These are phyloP conservation scores for Halictus quadricinctus DNA, from an alignment of 2,888 invertebrate species.

Conservation along the genomic window DNA sequence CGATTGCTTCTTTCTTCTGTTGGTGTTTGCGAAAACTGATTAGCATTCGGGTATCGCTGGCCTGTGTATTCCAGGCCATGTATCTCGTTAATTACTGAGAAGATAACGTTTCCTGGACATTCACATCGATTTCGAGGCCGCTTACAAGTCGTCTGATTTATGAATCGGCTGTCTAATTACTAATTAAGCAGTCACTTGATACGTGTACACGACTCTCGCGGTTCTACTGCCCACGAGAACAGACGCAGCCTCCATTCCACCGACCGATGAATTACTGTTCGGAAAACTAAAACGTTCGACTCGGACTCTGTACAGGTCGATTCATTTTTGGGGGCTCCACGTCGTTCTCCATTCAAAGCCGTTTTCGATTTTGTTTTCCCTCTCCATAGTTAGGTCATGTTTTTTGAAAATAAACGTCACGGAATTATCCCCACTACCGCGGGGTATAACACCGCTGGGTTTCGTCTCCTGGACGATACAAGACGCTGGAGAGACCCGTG, in stretches of 20 bases:
- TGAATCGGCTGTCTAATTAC: conserved; percentile 50
- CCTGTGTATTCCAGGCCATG: conserved; percentile 15
- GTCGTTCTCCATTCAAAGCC: neutral
- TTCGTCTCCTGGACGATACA: no score
- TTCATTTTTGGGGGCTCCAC: neutral
- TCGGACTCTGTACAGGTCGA: neutral
- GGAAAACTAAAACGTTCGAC: neutral
- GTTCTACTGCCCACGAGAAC: neutral
- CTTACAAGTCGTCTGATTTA: conserved; percentile 50
- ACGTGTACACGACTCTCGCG: conserved; percentile 17
- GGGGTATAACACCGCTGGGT: no score
- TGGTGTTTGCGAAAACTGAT: conserved; percentile 46
- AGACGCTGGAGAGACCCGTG: no score
- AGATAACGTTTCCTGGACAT: conserved; percentile 47
- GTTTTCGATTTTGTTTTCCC: neutral
- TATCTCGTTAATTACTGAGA: conserved; percentile 55
- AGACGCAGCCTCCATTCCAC: neutral
- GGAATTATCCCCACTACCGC: no score
- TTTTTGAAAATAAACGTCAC: no score
- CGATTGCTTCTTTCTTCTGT: conserved; percentile 39
- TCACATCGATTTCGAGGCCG: conserved; percentile 40
- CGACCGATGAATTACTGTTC: neutral
- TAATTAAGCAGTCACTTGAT: conserved; percentile 49
- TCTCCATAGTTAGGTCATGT: neutral
- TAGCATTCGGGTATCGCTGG: conserved; percentile 35